A percentile compares a stretch with the other conserved stretches of the same genome.
Conservation (phyloP, 2,113 vertebrate genomes). For the Plecturocebus donacophilus region DNA sequence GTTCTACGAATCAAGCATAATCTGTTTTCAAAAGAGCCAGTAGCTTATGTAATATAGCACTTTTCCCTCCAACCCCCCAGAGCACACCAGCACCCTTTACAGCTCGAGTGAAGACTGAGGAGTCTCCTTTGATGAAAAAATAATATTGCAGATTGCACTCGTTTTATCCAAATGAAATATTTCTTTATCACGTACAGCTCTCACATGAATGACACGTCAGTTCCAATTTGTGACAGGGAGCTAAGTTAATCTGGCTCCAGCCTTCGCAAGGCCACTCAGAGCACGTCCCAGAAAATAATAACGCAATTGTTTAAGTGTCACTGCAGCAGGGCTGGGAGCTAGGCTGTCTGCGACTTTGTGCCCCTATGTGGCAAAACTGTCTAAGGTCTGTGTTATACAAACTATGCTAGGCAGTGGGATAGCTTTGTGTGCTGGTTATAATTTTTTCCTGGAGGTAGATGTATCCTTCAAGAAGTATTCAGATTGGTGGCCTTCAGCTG, state of each 20-base stretch:
- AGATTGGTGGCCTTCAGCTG: background rate
- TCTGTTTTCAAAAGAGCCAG: background rate
- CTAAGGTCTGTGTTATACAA: accelerated
- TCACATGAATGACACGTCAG: slow-evolving; percentile 58
- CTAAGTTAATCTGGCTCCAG: slow-evolving; percentile 66
- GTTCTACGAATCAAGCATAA: background rate
- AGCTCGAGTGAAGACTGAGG: background rate
- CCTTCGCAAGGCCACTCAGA: slow-evolving; percentile 48
- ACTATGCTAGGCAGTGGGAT: accelerated
- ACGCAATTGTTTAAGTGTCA: slow-evolving; percentile 45
- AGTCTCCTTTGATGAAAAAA: slow-evolving; percentile 4
- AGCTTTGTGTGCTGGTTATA: background rate
- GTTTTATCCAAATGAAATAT: slow-evolving; percentile 66
- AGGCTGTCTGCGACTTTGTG: background rate
- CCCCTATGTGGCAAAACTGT: accelerated
- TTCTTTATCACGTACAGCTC: slow-evolving; percentile 34
- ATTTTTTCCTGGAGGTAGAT: background rate
- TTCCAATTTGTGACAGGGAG: slow-evolving; percentile 70
- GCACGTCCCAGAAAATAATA: slow-evolving; percentile 20
- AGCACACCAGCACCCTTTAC: background rate
- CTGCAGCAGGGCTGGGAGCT: background rate
- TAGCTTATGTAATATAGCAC: accelerated
- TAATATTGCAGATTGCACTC: slow-evolving; percentile 34
- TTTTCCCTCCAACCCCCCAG: background rate
- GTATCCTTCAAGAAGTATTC: background rate